A percentile compares a stretch with the other conserved stretches of the same genome.
Conservation (phyloP, 1,140 invertebrate genomes). For the Drosophila ananassae region DNA sequence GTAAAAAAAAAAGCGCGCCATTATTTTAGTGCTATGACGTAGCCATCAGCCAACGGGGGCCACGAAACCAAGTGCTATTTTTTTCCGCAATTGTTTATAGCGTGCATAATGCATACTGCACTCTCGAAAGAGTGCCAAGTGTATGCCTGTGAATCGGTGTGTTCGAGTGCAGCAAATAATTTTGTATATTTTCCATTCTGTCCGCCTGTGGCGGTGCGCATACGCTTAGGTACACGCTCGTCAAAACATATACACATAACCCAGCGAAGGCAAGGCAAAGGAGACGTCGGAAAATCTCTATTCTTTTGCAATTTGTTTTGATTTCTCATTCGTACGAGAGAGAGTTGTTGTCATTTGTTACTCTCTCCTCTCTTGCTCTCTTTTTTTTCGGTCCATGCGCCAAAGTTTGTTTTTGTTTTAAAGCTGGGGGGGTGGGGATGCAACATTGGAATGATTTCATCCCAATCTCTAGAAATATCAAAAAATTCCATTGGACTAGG, state of each 20-base stretch:
- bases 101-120: constrained; percentile 62
- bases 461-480: background rate
- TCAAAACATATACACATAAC: constrained; percentile 79
- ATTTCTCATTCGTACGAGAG: constrained; percentile 71
- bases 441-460: background rate
- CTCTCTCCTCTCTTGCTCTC: constrained; percentile 28
- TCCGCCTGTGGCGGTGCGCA: constrained; percentile 64
- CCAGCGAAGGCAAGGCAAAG: constrained; percentile 36
- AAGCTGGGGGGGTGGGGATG: constrained; percentile 5
- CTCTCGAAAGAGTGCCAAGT: constrained; percentile 16
- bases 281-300: constrained; percentile 73
- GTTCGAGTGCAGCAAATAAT: constrained; percentile 68
- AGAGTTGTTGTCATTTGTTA: constrained; percentile 23
- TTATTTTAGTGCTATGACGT: constrained; percentile 78
- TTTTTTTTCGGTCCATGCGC: constrained; percentile 11
- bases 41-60: constrained; percentile 41
- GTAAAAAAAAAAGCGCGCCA: constrained; percentile 79
- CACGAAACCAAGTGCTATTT: constrained; percentile 50
- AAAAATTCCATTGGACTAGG: background rate
- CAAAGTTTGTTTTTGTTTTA: constrained; percentile 4
- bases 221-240: constrained; percentile 81
- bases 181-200: constrained; percentile 68
- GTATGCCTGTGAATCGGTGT: constrained; percentile 21
- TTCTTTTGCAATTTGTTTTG: constrained; percentile 82
- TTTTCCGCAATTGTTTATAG: constrained; percentile 66